Base-by-base conservation (phyloP, 1,140 invertebrate species). In the Cataglyphis hispanica region DNA sequence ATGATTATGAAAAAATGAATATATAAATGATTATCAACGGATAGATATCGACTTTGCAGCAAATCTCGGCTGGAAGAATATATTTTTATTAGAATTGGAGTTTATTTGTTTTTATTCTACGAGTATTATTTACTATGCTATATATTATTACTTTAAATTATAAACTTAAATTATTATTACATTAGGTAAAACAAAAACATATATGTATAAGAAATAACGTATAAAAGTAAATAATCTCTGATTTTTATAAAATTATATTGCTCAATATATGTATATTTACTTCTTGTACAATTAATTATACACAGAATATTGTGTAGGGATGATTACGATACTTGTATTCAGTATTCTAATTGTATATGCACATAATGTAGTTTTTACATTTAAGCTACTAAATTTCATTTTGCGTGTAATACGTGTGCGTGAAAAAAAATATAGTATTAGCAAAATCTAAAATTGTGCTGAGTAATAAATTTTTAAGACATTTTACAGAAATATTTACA, bases 241-340 rank as follows among this genome's bases (percentile, higher is more conserved):
- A 40, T 80, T 67, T 80, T 80, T 6, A 27, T 67, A 27, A 22
- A 67, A 56, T 37, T 34, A 34, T 46, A 16, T 67, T 16, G 2
- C 63, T 43, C 56, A 31, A 27, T 31, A 3, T 2, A 31, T 31
- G 31, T 31, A 10, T 64, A 34, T 78, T 78, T 13, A 53, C 25
- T 75, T 74, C 37, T 6, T 50, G 46, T 50, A 16, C 2, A 67
- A 25, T 80, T 78, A 66, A 4, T 78, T 31, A 13, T 66, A 67
- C 31, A 8, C 13, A n/a, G n/a, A 70, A 85, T 63, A 43, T 37
- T 67, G 34, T 31, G 31, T 31, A 31, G 83, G 86, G 50, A 22
- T 88, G 88, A 88, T 90, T 90, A 86, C 34, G 88, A 89, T 89
- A 90, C 74, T 84, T 25, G 58, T 88, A 90, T 84, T 83, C 88